These are phyloP conservation scores for Caenorhabditis sp. DNA, from an alignment of 2,888 invertebrate genomes.

Conservation along the genomic window DNA sequence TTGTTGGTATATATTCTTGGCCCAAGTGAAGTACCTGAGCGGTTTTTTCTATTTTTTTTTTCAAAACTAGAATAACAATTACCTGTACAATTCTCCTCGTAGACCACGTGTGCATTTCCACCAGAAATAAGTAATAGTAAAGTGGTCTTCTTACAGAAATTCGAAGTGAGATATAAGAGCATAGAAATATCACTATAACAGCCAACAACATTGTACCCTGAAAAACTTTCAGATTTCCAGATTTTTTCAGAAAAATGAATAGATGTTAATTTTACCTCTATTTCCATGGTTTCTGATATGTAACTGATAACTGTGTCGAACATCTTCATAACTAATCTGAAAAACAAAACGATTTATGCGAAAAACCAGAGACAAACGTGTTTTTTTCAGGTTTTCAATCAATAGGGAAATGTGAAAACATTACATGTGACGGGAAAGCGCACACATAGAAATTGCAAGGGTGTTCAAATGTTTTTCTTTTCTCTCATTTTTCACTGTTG, in stretches of 20 bases:
- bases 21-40: slow-evolving; percentile 35
- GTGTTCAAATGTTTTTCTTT: slow-evolving; percentile 4
- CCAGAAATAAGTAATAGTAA: slow-evolving; percentile 47
- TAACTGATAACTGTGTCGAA: slow-evolving; percentile 8
- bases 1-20: slow-evolving; percentile 24
- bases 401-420: slow-evolving; percentile 24
- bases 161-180: slow-evolving; percentile 12
- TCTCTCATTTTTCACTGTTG: neutral
- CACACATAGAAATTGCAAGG: slow-evolving; percentile 1
- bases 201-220: slow-evolving; percentile 19
- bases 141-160: slow-evolving; percentile 33
- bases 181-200: slow-evolving; percentile 11
- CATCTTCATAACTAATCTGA: neutral
- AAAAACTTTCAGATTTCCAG: slow-evolving; percentile 1
- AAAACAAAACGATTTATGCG: neutral
- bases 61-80: neutral
- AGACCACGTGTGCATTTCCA: slow-evolving; percentile 53
- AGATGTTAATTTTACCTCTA: slow-evolving; percentile 17
- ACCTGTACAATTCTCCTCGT: slow-evolving; percentile 49
- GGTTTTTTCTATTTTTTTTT: neutral
- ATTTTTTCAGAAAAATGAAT: neutral
- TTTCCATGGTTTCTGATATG: slow-evolving; percentile 11
- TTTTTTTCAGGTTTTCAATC: slow-evolving; percentile 8
- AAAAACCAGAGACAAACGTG: slow-evolving; percentile 8
- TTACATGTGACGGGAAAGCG: slow-evolving; percentile 28